Evolutionary conservation across 1,140 invertebrate species (phyloP), one percentile per base, ranked within the genome.

Genomic region (Heterodera carotae): DNA sequence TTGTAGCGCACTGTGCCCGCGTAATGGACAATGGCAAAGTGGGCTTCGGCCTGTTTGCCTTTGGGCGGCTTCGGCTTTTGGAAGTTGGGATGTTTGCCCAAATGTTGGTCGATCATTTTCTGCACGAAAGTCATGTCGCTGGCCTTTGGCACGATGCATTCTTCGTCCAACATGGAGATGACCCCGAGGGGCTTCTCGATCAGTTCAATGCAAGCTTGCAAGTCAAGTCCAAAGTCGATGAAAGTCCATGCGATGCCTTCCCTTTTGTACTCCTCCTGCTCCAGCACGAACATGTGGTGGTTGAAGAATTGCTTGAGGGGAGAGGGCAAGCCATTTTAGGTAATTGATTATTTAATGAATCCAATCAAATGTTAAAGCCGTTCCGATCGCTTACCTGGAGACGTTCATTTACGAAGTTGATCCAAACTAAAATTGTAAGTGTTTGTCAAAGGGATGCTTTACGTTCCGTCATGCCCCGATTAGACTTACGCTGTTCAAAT

Each of bases 121-220:
- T 98, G 95, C 89, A 94, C 93, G 90, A 98, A 98, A 87, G 96
- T 97, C 91, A 93, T 94, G 89, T 99, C 97, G 82, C 94, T 94
- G 88, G 97, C 97, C 91, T 99, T 99, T 86, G 97, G 97, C 92
- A 99, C 98, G 94, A 99, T 98, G 94, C 95, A 98, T 91, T 99
- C 96, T 93, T 99, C 97, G 91, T 99, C 97, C 91, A 99, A 93
- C 90, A 99, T 99, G 89, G 97, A 98, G 89, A 98, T 92, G 91
- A 99, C 96, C 93, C 96, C 96, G 94, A 99, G 95, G 88, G 96
- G 96, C 95, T 98, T 98, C 91, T 98, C 96, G 90, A 98, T 97
- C 87, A 98, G 92, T 90, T 98, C 96, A 92, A 99, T 98, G 92
- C 95, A 97, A 89, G 94, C 92, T 90, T 93, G 92, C 88, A 99